Evolutionary conservation across 1,140 invertebrate genomes (phyloP), one percentile per base, ranked within the genome.

Genomic region (Oreohelix idahoensis): DNA sequence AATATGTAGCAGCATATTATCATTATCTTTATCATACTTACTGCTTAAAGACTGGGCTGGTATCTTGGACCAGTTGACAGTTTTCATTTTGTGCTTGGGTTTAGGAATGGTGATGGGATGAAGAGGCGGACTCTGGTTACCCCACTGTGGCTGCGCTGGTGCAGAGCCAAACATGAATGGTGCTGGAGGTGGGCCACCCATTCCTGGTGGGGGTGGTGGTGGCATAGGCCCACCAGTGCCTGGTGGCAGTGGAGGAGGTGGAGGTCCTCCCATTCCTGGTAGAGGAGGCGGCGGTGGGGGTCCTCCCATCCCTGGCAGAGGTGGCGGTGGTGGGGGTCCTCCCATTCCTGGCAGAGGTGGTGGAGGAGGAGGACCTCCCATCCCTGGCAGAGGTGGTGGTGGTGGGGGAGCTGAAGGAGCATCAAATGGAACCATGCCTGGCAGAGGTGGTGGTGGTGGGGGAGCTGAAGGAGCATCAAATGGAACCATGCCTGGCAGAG

Each of bases 41-140:
- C 90, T 86, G 88, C 89, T 87, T 17, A 89, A 79, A 17, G 84
- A 81, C 78, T 87, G 87, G 13, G 85, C 70, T 32, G 91, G 88
- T 8, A 93, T 85, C 80, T 92, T 92, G 42, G 89, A 87, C 92
- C 91, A 92, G 82, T 92, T 92, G 75, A 92, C 89, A 49, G 89
- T 89, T 75, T 91, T 92, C 89, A 92, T 91, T 82, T 91, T 92
- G 39, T 88, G 85, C 78, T 89, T 90, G n/a, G 91, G 91, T 63
- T 79, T 89, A 2, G 91, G 91, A 29, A 86, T 88, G 32, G 81
- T 71, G n/a, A 89, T 86, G 26, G 83, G 80, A n/a, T 58, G 45
- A 26, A 70, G 26, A 66, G 83, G 79, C 39, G 82, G 66, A 32
- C 58, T 15, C 32, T 29, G 20, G 10, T 79, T 79, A 66, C 45